Percentiles rank a stretch among this genome's conserved stretches.
These are phyloP conservation scores for Lucinisca nassula DNA, from an alignment of 2,888 invertebrate species.

Conservation along the genomic window DNA sequence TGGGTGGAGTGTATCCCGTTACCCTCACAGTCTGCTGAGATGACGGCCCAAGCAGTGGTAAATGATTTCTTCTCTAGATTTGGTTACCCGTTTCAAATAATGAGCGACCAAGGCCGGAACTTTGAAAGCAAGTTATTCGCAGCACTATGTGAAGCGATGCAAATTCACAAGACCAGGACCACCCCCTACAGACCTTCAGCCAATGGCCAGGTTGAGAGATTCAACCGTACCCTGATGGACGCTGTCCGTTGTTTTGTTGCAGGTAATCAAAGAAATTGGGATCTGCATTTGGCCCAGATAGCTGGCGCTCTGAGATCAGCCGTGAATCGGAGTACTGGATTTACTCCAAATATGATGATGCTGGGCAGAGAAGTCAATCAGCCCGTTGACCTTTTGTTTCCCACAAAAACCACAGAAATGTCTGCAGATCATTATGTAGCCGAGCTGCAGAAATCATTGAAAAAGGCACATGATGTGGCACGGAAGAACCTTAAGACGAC, in stretches of 20 bases:
- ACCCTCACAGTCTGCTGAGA: neutral
- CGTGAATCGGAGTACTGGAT: neutral
- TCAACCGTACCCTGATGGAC: neutral
- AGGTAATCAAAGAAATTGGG: neutral
- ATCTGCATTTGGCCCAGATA: neutral
- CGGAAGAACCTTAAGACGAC: conserved; percentile 5
- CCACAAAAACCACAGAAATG: neutral
- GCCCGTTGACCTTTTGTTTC: neutral
- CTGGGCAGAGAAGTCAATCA: neutral
- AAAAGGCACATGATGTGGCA: conserved; percentile 13
- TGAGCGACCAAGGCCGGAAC: neutral
- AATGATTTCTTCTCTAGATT: neutral
- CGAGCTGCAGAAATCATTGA: neutral
- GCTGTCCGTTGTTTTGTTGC: neutral
- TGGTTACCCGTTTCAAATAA: neutral
- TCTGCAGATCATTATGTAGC: conserved; percentile 11
- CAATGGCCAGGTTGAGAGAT: neutral
- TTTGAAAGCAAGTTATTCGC: neutral
- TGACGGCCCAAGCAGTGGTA: neutral
- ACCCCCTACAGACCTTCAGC: neutral
- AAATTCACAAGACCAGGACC: neutral
- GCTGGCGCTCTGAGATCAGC: neutral
- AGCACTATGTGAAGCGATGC: neutral
- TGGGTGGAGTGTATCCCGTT: neutral
- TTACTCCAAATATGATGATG: neutral